A percentile compares a stretch with the other conserved stretches of the same genome.
Conservation (phyloP, 2,888 invertebrate species). For the Xanthia togata region DNA sequence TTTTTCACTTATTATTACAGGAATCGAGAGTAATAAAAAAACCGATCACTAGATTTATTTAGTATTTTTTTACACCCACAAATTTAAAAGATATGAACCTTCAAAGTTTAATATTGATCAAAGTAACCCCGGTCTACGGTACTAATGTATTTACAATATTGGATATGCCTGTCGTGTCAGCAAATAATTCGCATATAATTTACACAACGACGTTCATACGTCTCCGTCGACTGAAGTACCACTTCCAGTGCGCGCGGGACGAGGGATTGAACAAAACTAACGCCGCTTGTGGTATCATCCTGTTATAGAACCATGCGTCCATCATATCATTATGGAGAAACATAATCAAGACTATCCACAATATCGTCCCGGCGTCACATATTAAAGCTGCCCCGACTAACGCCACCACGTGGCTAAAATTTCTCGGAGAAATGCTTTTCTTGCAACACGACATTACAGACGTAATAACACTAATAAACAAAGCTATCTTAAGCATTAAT, state of each 20-base stretch:
- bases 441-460: slow-evolving; percentile 62
- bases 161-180: not conserved
- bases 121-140: no score
- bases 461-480: slow-evolving; percentile 56
- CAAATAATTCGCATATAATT: not conserved
- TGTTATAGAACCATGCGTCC: slow-evolving; percentile 39
- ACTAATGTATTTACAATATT: not conserved
- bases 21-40: no score
- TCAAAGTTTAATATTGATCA: no score
- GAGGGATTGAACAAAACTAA: slow-evolving; percentile 48
- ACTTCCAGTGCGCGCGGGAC: slow-evolving; percentile 51
- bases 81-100: no score
- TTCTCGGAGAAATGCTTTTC: slow-evolving; percentile 53
- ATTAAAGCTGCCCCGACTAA: slow-evolving; percentile 64
- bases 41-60: no score
- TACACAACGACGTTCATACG: slow-evolving; percentile 50
- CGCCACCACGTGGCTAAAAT: slow-evolving; percentile 56
- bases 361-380: slow-evolving; percentile 56
- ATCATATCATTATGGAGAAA: not conserved
- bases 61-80: no score
- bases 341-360: slow-evolving; percentile 22
- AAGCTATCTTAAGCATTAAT: slow-evolving; percentile 46
- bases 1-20: no score
- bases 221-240: slow-evolving; percentile 40
- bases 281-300: slow-evolving; percentile 53